A percentile compares a stretch with the other conserved stretches of the same genome.
Evolutionary conservation across 2,797 vertebrate genomes (phyloP).

Genomic region (Urocyon cinereoargenteus): DNA sequence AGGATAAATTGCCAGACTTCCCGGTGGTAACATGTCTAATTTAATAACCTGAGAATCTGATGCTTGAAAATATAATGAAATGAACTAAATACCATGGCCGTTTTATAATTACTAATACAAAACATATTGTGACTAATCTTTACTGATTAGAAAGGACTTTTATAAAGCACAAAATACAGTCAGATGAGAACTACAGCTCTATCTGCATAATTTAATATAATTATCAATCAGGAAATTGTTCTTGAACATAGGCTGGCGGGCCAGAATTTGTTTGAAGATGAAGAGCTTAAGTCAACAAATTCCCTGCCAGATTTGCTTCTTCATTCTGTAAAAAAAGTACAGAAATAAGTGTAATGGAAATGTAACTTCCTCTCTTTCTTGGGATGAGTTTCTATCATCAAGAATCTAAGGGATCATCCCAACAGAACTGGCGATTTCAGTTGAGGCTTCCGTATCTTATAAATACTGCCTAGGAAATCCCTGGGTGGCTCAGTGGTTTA

Average conservation of each 20-base stretch:
- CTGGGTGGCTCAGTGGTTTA: no score
- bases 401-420: background rate
- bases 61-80: conserved; percentile 81
- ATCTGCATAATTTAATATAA: conserved; percentile 63
- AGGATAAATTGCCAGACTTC: conserved; percentile 69
- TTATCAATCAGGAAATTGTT: conserved; percentile 61
- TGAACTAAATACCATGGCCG: conserved; percentile 69
- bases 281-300: background rate
- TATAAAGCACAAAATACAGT: conserved; percentile 59
- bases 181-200: conserved; percentile 47
- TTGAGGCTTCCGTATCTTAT: background rate
- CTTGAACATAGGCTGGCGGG: conserved; percentile 26
- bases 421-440: background rate
- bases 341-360: background rate
- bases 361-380: background rate
- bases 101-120: conserved; percentile 78
- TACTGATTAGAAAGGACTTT: conserved; percentile 74
- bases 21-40: conserved; percentile 74
- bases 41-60: conserved; percentile 77
- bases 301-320: background rate
- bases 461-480: background rate
- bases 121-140: conserved; percentile 77
- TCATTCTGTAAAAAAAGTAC: background rate
- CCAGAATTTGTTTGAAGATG: conserved; percentile 41
- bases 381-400: background rate